Percentiles rank a stretch among this genome's conserved stretches.
Conservation (phyloP, 2,113 vertebrate genomes). For the Lynx canadensis region DNA sequence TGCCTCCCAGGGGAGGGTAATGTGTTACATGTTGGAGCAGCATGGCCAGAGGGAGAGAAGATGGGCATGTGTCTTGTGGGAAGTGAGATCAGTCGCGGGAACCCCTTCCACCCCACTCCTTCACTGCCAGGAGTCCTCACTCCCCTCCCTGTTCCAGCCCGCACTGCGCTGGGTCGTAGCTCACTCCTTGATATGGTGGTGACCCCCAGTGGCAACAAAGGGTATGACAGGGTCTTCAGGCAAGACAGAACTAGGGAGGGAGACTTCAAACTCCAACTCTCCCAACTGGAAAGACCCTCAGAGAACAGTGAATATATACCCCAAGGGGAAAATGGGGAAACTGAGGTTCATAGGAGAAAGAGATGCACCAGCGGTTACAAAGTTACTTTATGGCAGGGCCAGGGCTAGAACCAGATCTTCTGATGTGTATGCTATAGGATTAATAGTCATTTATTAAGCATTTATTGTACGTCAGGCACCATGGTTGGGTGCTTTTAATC, state of each 20-base stretch:
- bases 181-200: constrained; percentile 20
- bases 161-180: fast-evolving
- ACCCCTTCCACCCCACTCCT: neutral
- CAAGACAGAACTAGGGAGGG: neutral
- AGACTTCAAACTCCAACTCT: neutral
- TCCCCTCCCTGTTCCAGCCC: fast-evolving
- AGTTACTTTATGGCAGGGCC: neutral
- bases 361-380: neutral
- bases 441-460: neutral
- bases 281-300: neutral
- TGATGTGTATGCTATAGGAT: neutral
- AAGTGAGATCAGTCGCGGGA: too few relatives aligned
- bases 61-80: neutral
- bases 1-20: neutral
- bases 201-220: constrained; percentile 37
- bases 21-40: neutral
- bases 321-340: neutral
- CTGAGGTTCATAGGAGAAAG: neutral
- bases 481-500: neutral
- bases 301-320: neutral
- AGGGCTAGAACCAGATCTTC: neutral
- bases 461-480: neutral
- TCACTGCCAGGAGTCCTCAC: neutral
- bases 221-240: constrained; percentile 27
- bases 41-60: neutral